phyloP scores from a whole-genome alignment of 2,888 invertebrate genomes.

The Nymphalis c-album region DNA sequence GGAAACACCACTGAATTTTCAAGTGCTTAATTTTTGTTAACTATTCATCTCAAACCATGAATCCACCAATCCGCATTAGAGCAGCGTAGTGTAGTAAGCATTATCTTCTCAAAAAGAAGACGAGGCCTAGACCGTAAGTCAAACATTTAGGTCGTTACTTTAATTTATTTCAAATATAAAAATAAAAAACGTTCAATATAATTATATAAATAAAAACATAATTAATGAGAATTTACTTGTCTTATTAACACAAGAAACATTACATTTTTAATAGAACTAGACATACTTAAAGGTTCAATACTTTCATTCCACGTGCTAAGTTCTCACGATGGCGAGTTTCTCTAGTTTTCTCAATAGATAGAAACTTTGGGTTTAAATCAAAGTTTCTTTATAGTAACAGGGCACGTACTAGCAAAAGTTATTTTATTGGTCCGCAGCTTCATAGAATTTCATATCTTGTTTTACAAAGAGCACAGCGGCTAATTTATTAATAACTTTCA shows the following conservation, averaged over 20 bases:
- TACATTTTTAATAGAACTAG: neutral
- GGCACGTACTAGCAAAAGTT: conserved; percentile 38
- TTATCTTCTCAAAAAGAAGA: no score
- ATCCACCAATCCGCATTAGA: no score
- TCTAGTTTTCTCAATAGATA: conserved; percentile 54
- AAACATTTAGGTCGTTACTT: no score
- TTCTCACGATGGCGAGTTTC: conserved; percentile 45
- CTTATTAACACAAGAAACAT: neutral
- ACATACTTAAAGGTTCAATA: conserved; percentile 12
- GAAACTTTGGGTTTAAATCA: conserved; percentile 66
- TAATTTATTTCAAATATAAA: no score
- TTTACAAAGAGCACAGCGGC: conserved; percentile 9
- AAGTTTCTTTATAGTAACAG: conserved; percentile 52
- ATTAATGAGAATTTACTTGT: no score
- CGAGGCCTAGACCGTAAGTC: no score
- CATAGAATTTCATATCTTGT: conserved; percentile 32
- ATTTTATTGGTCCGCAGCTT: conserved; percentile 30
- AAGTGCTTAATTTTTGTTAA: no score
- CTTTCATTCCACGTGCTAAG: conserved; percentile 38
- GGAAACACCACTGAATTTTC: no score
- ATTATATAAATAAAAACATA: no score
- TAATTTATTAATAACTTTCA: conserved; percentile 17
- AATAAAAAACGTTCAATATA: no score
- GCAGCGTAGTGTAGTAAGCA: no score
- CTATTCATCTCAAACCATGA: no score